These are phyloP conservation scores for Conus canariensis DNA, from an alignment of 2,888 invertebrate genomes.

Conservation along the genomic window DNA sequence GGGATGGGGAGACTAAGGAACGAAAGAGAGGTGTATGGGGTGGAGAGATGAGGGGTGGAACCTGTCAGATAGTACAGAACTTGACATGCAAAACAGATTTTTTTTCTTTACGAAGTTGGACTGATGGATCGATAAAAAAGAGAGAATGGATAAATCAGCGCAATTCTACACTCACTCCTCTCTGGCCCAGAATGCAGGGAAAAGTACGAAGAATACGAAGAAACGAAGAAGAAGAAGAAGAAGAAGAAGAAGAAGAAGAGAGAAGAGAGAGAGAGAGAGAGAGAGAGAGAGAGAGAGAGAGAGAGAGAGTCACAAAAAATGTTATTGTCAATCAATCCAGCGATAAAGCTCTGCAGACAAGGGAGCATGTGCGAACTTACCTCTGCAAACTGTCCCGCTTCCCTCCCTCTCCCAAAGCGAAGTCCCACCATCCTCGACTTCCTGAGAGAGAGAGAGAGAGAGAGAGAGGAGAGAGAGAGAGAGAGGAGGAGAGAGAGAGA, in stretches of 20 bases:
- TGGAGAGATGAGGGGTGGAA: neutral
- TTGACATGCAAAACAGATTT: neutral
- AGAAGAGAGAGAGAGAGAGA: slow-evolving; percentile 40
- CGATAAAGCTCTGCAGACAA: no score
- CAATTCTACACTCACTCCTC: neutral
- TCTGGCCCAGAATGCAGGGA: neutral
- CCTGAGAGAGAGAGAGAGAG: neutral
- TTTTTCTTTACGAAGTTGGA: neutral
- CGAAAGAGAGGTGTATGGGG: neutral
- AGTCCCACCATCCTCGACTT: no score
- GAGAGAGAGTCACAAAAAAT: neutral
- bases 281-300: slow-evolving; percentile 34
- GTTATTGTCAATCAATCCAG: no score
- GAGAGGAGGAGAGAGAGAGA: neutral
- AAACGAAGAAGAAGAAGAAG: slow-evolving; percentile 9
- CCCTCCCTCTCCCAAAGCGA: no score
- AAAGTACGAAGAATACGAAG: neutral
- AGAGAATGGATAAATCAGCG: neutral
- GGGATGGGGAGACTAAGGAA: neutral
- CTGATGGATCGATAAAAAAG: neutral
- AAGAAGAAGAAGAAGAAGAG: slow-evolving; percentile 26
- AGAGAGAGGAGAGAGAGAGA: neutral
- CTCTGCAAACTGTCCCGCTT: no score
- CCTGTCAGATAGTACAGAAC: neutral
- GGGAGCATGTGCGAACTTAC: no score